phyloP scores from a whole-genome alignment of 2,113 vertebrate species.

The Polypterus bichir region DNA sequence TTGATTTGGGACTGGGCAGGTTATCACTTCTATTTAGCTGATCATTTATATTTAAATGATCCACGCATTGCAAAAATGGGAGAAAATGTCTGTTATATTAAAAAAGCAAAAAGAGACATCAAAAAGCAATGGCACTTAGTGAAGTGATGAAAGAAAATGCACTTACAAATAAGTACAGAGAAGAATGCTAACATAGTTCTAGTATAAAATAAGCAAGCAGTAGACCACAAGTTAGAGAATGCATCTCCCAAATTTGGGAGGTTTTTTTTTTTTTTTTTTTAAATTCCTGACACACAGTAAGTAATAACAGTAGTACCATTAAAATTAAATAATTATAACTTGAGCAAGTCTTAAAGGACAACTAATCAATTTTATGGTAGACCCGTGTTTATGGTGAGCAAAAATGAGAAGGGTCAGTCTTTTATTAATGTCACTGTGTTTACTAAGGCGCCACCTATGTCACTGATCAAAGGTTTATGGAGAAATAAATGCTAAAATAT shows the following conservation, averaged over 20 bases:
- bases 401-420: no score
- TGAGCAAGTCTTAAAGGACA: slow-evolving; percentile 29
- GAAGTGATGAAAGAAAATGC: slow-evolving; percentile 15
- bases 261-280: not conserved
- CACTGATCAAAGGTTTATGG: not conserved
- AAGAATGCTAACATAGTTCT: slow-evolving; percentile 18
- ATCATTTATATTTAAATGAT: no score
- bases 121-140: not conserved
- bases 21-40: no score
- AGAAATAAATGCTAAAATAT: no score
- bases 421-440: no score
- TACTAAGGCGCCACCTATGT: not conserved
- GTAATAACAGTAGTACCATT: slow-evolving; percentile 11
- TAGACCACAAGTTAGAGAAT: slow-evolving; percentile 5
- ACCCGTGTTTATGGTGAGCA: no score
- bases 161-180: slow-evolving; percentile 16
- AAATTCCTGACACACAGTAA: not conserved
- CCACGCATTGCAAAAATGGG: not conserved
- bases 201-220: slow-evolving; percentile 13
- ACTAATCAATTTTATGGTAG: slow-evolving; percentile 19
- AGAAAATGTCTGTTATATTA: slow-evolving; percentile 3
- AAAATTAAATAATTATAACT: slow-evolving; percentile 14
- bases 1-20: no score
- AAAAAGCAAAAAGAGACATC: slow-evolving; percentile 12
- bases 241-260: not conserved